These are phyloP conservation scores for Epiblema foenella DNA, from an alignment of 2,888 invertebrate species.

Conservation along the genomic window DNA sequence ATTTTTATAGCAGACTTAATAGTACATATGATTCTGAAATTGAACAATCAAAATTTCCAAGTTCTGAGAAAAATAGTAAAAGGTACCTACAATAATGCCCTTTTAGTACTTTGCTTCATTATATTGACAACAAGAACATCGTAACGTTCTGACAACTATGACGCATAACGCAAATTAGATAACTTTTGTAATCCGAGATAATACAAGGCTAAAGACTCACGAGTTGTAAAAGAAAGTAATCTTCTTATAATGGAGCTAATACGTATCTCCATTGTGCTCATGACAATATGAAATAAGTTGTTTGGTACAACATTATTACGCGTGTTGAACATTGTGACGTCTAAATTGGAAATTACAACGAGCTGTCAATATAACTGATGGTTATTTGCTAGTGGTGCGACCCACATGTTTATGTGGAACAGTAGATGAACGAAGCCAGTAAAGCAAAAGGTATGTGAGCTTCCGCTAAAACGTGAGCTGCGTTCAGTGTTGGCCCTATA, in stretches of 20 bases:
- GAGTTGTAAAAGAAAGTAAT: slow-evolving; percentile 40
- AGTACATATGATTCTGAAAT: no score
- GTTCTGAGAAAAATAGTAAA: no score
- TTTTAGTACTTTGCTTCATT: neutral
- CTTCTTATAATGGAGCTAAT: slow-evolving; percentile 34
- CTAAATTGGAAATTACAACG: slow-evolving; percentile 61
- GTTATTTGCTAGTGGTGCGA: slow-evolving; percentile 58
- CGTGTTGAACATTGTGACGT: slow-evolving; percentile 50
- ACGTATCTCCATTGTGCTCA: slow-evolving; percentile 34
- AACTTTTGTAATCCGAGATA: slow-evolving; percentile 37
- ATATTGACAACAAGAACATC: neutral
- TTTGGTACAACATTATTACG: slow-evolving; percentile 48
- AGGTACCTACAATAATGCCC: neutral
- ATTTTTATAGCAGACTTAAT: no score
- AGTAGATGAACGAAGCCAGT: slow-evolving; percentile 22
- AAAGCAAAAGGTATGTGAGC: neutral
- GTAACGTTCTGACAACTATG: slow-evolving; percentile 8
- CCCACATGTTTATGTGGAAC: slow-evolving; percentile 55
- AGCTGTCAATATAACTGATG: slow-evolving; percentile 68
- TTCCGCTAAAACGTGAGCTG: neutral
- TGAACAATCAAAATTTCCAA: no score
- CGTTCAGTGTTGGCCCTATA: no score
- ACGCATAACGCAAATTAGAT: slow-evolving; percentile 31
- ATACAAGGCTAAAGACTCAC: slow-evolving; percentile 27
- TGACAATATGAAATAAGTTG: slow-evolving; percentile 44